These are phyloP conservation scores for Spilosoma lubricipeda DNA, from an alignment of 2,888 invertebrate species.

Conservation along the genomic window DNA sequence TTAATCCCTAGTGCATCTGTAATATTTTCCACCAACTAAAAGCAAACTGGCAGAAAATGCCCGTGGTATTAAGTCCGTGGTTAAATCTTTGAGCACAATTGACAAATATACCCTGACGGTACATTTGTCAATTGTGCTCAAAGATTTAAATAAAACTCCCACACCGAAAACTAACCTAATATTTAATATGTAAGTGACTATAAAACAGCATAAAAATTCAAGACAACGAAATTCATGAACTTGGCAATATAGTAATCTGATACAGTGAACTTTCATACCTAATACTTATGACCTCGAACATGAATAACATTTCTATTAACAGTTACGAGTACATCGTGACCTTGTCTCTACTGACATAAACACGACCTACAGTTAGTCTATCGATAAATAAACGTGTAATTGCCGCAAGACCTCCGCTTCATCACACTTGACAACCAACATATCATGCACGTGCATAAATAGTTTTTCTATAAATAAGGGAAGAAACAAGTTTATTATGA, in stretches of 20 bases:
- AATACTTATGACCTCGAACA: conserved; percentile 38
- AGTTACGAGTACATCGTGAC: conserved; percentile 29
- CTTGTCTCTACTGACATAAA: conserved; percentile 47
- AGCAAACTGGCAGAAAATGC: too few species aligned
- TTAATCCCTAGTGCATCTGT: too few species aligned
- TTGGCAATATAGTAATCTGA: conserved; percentile 1
- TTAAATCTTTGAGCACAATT: too few species aligned
- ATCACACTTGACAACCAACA: conserved; percentile 24
- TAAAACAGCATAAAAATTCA: not conserved
- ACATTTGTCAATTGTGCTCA: too few species aligned
- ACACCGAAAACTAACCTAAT: not conserved
- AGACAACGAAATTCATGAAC: not conserved
- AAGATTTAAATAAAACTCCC: too few species aligned
- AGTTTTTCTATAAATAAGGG: not conserved
- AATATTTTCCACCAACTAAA: too few species aligned
- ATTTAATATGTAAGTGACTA: too few species aligned
- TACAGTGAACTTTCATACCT: conserved; percentile 22
- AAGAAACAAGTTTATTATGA: not conserved
- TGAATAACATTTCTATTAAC: conserved; percentile 36
- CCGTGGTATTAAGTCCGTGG: too few species aligned
- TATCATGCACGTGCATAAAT: conserved; percentile 3
- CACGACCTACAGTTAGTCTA: conserved; percentile 20
- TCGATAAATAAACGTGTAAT: conserved; percentile 34
- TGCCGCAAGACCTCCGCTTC: conserved; percentile 21
- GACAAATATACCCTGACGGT: too few species aligned